Percentiles rank a stretch among this genome's conserved stretches.
Evolutionary conservation across 2,888 invertebrate species (phyloP).

Genomic region (Idaea straminata): DNA sequence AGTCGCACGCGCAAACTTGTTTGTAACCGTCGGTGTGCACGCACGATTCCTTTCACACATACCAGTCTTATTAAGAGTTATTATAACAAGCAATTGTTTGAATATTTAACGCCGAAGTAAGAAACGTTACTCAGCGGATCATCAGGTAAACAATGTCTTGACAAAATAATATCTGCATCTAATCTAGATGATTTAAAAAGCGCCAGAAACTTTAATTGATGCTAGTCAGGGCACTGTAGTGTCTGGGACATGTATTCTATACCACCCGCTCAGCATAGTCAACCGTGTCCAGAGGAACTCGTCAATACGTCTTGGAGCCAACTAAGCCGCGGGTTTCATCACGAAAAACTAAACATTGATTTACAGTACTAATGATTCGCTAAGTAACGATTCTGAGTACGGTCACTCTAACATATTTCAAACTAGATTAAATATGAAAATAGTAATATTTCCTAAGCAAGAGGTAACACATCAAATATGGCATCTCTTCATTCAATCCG

Average conservation of each 20-base stretch:
- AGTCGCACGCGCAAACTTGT: neutral
- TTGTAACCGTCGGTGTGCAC: neutral
- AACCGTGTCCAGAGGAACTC: too few species aligned
- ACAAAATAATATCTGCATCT: too few species aligned
- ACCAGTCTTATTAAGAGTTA: neutral
- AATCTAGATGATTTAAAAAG: too few species aligned
- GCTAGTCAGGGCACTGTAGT: too few species aligned
- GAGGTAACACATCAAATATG: neutral
- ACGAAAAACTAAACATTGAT: too few species aligned
- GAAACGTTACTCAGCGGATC: neutral
- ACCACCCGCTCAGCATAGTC: too few species aligned
- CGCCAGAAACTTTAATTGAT: too few species aligned
- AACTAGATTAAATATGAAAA: constrained; percentile 2
- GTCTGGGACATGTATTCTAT: too few species aligned
- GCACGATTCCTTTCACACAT: constrained; percentile 9
- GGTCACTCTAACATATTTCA: neutral
- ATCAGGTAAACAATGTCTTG: neutral
- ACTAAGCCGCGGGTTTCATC: too few species aligned
- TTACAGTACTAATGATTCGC: too few species aligned
- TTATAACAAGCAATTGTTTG: neutral
- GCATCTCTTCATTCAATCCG: neutral
- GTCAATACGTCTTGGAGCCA: too few species aligned
- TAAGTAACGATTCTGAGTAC: neutral
- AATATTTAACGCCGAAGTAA: constrained; percentile 12
- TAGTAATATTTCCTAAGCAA: neutral